A percentile compares a stretch with the other conserved stretches of the same genome.
These are phyloP conservation scores for Chondrosia reniformis DNA, from an alignment of 37 sponge, comb jelly and placozoan species.

Conservation along the genomic window DNA sequence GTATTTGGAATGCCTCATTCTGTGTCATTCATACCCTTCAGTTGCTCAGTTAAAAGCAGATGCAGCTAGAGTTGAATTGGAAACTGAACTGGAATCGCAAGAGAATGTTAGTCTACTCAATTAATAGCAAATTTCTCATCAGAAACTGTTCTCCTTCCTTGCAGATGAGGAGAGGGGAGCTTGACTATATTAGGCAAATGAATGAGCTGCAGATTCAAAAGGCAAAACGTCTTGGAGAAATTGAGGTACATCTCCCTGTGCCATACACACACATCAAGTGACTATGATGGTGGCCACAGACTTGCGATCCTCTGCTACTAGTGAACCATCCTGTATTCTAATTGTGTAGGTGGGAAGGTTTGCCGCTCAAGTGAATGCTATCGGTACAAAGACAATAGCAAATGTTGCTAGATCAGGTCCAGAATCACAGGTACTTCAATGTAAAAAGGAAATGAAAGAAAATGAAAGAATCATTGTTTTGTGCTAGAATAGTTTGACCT, in stretches of 20 bases:
- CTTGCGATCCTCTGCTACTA: too few relatives aligned
- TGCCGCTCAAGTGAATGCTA: constrained; percentile 32
- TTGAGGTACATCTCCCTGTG: constrained; percentile 53
- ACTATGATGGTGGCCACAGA: neutral
- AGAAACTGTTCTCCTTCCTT: neutral
- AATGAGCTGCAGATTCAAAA: constrained; percentile 76
- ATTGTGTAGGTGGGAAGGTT: constrained; percentile 53
- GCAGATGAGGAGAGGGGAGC: constrained; percentile 61
- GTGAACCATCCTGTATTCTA: neutral
- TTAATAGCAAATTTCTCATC: neutral
- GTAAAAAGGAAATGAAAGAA: neutral
- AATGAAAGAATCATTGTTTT: neutral
- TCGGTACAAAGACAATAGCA: constrained; percentile 52
- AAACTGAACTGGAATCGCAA: constrained; percentile 69
- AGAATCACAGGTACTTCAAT: constrained; percentile 49
- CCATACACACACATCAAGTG: neutral
- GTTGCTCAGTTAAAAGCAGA: constrained; percentile 83
- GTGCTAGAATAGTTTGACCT: too few relatives aligned
- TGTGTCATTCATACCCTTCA: constrained; percentile 1
- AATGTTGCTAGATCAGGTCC: constrained; percentile 72
- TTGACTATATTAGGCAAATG: constrained; percentile 58
- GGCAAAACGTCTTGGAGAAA: constrained; percentile 60
- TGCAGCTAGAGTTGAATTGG: constrained; percentile 70
- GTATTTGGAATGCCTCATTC: neutral
- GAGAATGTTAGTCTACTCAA: constrained; percentile 8